These are phyloP conservation scores for Podarcis cretensis DNA, from an alignment of 2,113 vertebrate genomes.

Conservation along the genomic window DNA sequence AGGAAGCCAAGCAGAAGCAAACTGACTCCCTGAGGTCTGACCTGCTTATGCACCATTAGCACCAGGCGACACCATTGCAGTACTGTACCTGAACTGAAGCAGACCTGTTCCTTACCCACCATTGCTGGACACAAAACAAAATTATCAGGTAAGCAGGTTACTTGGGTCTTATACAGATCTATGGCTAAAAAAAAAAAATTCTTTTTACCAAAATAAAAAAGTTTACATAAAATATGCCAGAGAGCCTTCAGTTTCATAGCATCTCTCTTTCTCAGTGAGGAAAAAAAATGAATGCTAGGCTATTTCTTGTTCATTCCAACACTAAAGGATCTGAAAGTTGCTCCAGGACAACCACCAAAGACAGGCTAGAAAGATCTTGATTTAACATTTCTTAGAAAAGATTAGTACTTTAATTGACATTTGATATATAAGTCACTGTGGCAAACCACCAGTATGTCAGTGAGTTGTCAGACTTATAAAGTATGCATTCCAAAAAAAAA, in stretches of 20 bases:
- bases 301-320: constrained; percentile 21
- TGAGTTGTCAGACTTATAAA: constrained; percentile 36
- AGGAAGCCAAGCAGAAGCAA: no score
- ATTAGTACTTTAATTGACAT: constrained; percentile 53
- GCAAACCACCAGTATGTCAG: constrained; percentile 23
- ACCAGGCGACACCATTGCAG: no score
- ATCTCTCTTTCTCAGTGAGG: background rate
- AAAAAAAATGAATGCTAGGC: background rate
- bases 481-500: constrained; percentile 17
- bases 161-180: background rate
- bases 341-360: constrained; percentile 30
- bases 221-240: background rate
- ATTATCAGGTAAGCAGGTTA: no score
- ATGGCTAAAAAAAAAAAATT: background rate
- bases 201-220: background rate
- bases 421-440: constrained; percentile 37
- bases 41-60: no score
- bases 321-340: constrained; percentile 28
- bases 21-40: no score
- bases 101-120: no score
- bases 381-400: constrained; percentile 39
- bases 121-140: no score
- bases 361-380: constrained; percentile 42
- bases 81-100: no score
- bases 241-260: background rate